A percentile compares a stretch with the other conserved stretches of the same genome.
Evolutionary conservation across 2,797 vertebrate genomes (phyloP).

Genomic region (Hemibagrus guttatus): DNA sequence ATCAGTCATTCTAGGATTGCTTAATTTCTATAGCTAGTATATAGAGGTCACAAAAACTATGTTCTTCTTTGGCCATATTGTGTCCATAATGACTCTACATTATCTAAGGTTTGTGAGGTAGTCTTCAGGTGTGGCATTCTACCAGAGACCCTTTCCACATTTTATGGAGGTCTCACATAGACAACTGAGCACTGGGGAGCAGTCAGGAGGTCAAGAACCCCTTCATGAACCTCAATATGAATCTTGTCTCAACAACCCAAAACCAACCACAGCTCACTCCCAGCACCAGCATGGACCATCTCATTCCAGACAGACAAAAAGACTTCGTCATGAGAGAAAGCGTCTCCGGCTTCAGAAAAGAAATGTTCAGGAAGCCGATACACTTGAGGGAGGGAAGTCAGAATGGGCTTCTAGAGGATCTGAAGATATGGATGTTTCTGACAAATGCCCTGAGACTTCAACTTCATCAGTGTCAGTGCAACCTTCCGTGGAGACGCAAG

Average conservation of each 20-base stretch:
- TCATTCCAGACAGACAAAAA: conserved; percentile 65
- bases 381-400: conserved; percentile 52
- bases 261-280: conserved; percentile 50
- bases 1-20: neutral
- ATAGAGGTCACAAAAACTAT: conserved; percentile 19
- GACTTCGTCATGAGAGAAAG: conserved; percentile 70
- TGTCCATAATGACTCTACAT: conserved; percentile 58
- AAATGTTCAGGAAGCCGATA: conserved; percentile 77
- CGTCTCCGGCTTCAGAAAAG: conserved; percentile 71
- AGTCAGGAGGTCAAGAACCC: conserved; percentile 72
- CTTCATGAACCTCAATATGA: conserved; percentile 65
- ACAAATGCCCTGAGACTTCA: conserved; percentile 69
- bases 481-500: conserved; percentile 67
- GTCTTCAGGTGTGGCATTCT: conserved; percentile 61
- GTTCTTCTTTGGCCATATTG: neutral
- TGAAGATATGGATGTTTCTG: conserved; percentile 74
- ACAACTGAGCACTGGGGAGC: conserved; percentile 73
- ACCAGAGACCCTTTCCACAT: conserved; percentile 67
- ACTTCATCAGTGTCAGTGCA: conserved; percentile 62
- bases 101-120: conserved; percentile 54
- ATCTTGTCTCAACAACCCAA: conserved; percentile 60
- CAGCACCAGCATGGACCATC: conserved; percentile 56
- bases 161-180: conserved; percentile 79
- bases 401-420: conserved; percentile 61
- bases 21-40: neutral